phyloP scores from a whole-genome alignment of 2,113 vertebrate species.

The Miniopterus natalensis region DNA sequence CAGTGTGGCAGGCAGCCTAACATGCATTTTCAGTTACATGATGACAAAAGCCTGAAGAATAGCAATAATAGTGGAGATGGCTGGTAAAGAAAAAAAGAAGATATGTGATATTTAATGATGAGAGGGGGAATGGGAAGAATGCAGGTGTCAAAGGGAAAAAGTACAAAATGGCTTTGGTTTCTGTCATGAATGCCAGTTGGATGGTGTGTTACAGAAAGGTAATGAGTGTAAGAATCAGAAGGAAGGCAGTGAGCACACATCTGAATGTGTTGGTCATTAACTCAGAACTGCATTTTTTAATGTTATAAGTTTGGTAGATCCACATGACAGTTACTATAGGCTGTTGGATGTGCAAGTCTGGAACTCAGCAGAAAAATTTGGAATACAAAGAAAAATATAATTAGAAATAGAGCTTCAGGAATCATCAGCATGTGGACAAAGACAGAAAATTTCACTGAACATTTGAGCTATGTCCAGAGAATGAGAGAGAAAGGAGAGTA shows the following conservation, averaged over 20 bases:
- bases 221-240: not conserved
- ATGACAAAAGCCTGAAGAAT: not conserved
- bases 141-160: not conserved
- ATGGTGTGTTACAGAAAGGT: not conserved
- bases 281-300: not conserved
- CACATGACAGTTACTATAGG: not conserved
- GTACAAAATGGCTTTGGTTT: not conserved
- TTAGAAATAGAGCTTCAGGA: not conserved
- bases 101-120: not conserved
- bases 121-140: fast-evolving
- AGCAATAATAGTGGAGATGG: not conserved
- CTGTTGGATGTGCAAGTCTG: not conserved
- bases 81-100: not conserved
- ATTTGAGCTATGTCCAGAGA: not conserved
- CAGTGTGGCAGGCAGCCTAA: not conserved
- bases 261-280: not conserved
- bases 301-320: not conserved
- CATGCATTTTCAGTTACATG: not conserved
- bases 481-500: not conserved
- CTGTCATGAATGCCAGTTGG: not conserved
- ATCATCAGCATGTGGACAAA: not conserved
- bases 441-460: not conserved
- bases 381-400: not conserved
- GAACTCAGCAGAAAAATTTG: not conserved
- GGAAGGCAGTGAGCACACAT: not conserved